Conservation (phyloP, 2,888 invertebrate genomes). For the Epirrhoe alternata region DNA sequence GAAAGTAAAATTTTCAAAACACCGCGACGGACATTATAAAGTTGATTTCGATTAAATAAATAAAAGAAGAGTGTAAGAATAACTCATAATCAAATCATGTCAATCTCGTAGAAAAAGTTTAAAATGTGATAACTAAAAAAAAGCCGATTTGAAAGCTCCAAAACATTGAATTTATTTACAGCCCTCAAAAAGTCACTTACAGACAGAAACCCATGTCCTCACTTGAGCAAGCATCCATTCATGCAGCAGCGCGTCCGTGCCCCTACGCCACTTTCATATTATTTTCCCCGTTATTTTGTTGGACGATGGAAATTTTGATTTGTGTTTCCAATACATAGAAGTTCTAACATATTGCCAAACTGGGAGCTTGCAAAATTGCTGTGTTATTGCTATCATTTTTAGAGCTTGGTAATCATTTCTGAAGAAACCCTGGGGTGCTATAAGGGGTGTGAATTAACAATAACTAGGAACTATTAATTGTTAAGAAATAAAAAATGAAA, state of each 20-base stretch:
- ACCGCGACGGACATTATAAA: too few relatives aligned
- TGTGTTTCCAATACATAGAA: conserved; percentile 17
- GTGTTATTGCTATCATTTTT: not conserved
- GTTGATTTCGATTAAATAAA: too few relatives aligned
- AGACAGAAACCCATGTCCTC: conserved; percentile 9
- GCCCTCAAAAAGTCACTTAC: conserved; percentile 6
- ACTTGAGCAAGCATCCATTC: conserved; percentile 12
- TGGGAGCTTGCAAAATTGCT: conserved; percentile 2
- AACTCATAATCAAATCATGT: too few relatives aligned
- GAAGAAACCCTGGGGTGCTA: not conserved
- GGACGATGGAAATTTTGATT: conserved; percentile 14
- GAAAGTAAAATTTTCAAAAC: too few relatives aligned
- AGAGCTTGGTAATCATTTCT: not conserved
- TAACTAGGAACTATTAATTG: not conserved
- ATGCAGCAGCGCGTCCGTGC: conserved; percentile 1
- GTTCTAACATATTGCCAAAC: conserved; percentile 9
- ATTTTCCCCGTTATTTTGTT: conserved; percentile 8
- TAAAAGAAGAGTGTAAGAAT: too few relatives aligned
- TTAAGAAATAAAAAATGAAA: not conserved
- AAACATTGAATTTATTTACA: conserved; percentile 4
- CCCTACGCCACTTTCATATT: conserved; percentile 3
- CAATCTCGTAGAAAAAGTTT: too few relatives aligned
- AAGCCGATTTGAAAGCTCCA: too few relatives aligned
- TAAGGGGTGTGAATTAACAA: too few relatives aligned
- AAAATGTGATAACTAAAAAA: too few relatives aligned